Conservation (phyloP, 2,888 invertebrate species). For the Sinhomidia bicolor region DNA sequence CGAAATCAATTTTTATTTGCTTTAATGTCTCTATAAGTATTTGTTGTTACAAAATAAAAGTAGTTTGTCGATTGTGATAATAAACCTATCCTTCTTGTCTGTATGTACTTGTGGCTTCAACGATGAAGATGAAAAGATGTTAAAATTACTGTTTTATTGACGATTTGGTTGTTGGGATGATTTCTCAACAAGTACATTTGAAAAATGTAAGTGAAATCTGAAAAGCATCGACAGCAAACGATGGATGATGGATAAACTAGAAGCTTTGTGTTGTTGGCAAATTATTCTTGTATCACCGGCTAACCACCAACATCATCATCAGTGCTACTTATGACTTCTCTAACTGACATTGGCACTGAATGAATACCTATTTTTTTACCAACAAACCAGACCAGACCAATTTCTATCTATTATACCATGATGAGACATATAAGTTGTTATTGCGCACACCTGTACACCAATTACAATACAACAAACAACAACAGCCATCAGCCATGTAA, state of each 20-base stretch:
- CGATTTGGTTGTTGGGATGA: not conserved
- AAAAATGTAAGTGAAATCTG: not conserved
- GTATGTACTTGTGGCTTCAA: not conserved
- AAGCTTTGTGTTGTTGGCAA: not conserved
- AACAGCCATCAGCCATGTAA: not conserved
- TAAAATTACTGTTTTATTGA: not conserved
- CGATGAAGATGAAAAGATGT: not conserved
- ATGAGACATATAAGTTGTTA: not conserved
- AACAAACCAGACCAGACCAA: not conserved
- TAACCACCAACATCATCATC: not conserved
- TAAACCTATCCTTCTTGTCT: not conserved
- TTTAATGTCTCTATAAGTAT: not conserved
- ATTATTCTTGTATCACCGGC: not conserved
- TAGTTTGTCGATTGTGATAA: not conserved
- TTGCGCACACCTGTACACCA: slow-evolving; percentile 1
- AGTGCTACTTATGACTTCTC: not conserved
- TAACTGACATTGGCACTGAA: slow-evolving; percentile 29
- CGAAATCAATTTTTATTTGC: not conserved
- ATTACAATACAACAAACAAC: not conserved
- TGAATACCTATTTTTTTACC: not conserved
- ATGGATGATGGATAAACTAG: not conserved
- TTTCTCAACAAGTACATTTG: not conserved
- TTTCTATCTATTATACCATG: not conserved
- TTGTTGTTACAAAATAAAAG: not conserved
- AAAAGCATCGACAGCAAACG: not conserved